Evolutionary conservation across 2,113 vertebrate genomes (phyloP), one percentile per base, ranked within the genome.

Genomic region (Patagioenas fasciata): DNA sequence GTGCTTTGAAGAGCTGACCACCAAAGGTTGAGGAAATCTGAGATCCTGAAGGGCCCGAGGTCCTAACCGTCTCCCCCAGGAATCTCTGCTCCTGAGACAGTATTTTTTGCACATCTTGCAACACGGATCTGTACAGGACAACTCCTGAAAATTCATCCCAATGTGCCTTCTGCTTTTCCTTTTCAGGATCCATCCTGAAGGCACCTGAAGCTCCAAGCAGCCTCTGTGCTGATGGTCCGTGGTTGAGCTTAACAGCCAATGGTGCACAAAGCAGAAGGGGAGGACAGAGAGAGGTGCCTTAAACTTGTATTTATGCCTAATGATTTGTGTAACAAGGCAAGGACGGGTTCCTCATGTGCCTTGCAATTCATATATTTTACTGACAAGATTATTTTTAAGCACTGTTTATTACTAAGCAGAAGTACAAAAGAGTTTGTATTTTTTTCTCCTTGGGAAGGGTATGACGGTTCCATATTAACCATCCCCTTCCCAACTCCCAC

Each of bases 351-450:
- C 75, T 87, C 65, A 29, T 47, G 95, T 97, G 95, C 96, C 96
- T 97, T 95, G 91, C 51, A 87, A 85, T 90, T 94, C 67, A 88
- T 34, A 31, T 75, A 72, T 96, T 90, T 67, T 85, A 91, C 93
- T 96, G 94, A 94, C 74, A 34, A 64, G 44, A 71, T 87, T 67
- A 47, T 93, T 96, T 96, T 89, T 82, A 95, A 92, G 75, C 73
- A 92, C 91, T 96, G 73, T 91, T 96, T 77, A 56, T 69, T 93
- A 96, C 91, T 95, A 94, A 96, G 93, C n/a, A 56, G 28, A 88
- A 91, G 13, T 85, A 95, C 34, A 34, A 58, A 88, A 60, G 44
- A 40, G 53, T 93, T 97, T 93, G 62, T 81, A 47, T 93, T 95
- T 89, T 81, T 62, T 44, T 16, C 51, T 16, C 51, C 38, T 15